phyloP scores from a whole-genome alignment of 2,113 vertebrate genomes.

The Pseudolaguvia tuberculata region DNA sequence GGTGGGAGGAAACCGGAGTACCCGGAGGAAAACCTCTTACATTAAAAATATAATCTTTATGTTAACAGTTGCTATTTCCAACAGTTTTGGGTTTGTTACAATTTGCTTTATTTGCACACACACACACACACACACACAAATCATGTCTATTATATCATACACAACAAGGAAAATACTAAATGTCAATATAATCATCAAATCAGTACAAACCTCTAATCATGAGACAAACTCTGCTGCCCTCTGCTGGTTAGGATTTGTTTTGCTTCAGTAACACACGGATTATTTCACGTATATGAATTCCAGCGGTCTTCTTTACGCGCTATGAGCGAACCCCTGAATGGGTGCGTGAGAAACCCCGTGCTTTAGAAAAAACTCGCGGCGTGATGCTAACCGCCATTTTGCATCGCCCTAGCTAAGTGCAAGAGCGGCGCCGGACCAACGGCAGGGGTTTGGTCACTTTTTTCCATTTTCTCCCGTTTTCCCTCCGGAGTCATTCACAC shows the following conservation, averaged over 20 bases:
- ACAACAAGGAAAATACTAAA: too few relatives aligned
- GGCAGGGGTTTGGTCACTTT: slow-evolving; percentile 77
- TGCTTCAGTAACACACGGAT: neutral
- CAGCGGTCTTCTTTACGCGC: neutral
- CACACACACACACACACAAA: too few relatives aligned
- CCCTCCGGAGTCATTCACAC: slow-evolving; percentile 66
- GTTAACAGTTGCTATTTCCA: too few relatives aligned
- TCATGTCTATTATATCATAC: too few relatives aligned
- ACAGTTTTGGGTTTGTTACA: too few relatives aligned
- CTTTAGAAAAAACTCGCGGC: slow-evolving; percentile 74
- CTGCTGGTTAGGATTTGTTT: neutral
- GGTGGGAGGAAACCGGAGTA: too few relatives aligned
- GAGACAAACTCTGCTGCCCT: slow-evolving; percentile 12
- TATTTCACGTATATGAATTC: neutral
- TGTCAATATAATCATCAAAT: too few relatives aligned
- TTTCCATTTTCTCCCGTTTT: slow-evolving; percentile 64
- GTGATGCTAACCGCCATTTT: slow-evolving; percentile 94
- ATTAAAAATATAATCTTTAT: too few relatives aligned
- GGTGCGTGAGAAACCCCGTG: slow-evolving; percentile 78
- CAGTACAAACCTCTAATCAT: neutral
- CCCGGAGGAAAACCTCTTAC: too few relatives aligned
- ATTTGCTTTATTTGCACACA: neutral
- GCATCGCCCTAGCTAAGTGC: slow-evolving; percentile 83
- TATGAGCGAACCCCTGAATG: slow-evolving; percentile 65
- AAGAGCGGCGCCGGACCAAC: slow-evolving; percentile 84